These are phyloP conservation scores for Pangasius larnaudii DNA, from an alignment of 2,797 vertebrate species.

Conservation along the genomic window DNA sequence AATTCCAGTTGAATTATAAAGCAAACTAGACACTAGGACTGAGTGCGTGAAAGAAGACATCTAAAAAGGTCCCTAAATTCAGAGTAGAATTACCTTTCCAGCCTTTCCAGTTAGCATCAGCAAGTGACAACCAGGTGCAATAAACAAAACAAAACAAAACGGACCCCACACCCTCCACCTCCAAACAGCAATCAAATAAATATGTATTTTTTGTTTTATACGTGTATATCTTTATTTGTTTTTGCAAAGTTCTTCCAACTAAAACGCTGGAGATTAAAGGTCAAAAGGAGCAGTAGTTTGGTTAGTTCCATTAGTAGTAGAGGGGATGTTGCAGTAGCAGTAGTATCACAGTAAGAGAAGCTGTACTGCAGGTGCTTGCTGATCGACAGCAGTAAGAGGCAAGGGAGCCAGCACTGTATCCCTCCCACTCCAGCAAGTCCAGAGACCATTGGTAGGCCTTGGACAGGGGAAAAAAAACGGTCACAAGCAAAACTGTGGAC, in stretches of 20 bases:
- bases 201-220: slow-evolving; percentile 69
- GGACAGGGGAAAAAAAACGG: slow-evolving; percentile 31
- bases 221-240: slow-evolving; percentile 63
- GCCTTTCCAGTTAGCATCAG: slow-evolving; percentile 50
- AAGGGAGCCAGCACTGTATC: slow-evolving; percentile 40
- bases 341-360: slow-evolving; percentile 72
- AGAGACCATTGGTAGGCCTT: slow-evolving; percentile 49
- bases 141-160: slow-evolving; percentile 52
- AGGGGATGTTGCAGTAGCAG: slow-evolving; percentile 78
- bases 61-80: slow-evolving; percentile 20
- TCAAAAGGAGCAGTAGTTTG: slow-evolving; percentile 77
- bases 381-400: slow-evolving; percentile 54
- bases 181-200: slow-evolving; percentile 76
- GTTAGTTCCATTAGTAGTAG: slow-evolving; percentile 73
- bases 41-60: background rate
- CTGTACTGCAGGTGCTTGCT: slow-evolving; percentile 58
- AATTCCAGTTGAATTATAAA: slow-evolving; percentile 71
- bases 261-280: slow-evolving; percentile 80
- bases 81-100: slow-evolving; percentile 28
- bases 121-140: slow-evolving; percentile 46
- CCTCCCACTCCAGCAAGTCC: slow-evolving; percentile 51
- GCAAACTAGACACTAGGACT: slow-evolving; percentile 15
- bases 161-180: slow-evolving; percentile 55
- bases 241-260: slow-evolving; percentile 74
- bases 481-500: slow-evolving; percentile 58